These are phyloP conservation scores for Gambelia wislizenii DNA, from an alignment of 2,797 vertebrate species.

Conservation along the genomic window DNA sequence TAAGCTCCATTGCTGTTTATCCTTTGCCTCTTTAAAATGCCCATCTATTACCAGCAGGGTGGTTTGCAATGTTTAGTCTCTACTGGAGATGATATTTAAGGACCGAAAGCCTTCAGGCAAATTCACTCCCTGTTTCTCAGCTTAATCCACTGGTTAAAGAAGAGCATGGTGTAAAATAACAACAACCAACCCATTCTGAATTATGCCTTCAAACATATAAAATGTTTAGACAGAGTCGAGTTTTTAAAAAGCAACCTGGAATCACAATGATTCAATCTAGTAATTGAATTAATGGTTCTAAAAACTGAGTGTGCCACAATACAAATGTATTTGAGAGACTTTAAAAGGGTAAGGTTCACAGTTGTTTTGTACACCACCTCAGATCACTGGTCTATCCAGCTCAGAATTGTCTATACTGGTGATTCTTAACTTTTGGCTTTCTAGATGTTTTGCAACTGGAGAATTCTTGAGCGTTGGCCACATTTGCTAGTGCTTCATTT, in stretches of 20 bases:
- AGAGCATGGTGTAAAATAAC: conserved; percentile 46
- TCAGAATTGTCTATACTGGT: background rate
- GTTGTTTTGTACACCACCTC: too few relatives aligned
- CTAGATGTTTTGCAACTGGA: background rate
- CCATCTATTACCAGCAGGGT: conserved; percentile 69
- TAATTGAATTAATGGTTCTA: background rate
- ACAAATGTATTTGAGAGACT: background rate
- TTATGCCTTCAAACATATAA: conserved; percentile 63
- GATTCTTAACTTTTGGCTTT: background rate
- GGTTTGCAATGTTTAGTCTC: conserved; percentile 79
- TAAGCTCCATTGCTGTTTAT: conserved; percentile 69
- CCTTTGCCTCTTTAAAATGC: conserved; percentile 68
- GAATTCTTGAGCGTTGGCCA: background rate
- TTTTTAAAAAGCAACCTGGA: background rate
- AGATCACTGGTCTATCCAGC: background rate
- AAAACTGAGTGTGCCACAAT: background rate
- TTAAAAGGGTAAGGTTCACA: background rate
- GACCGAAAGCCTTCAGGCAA: conserved; percentile 61
- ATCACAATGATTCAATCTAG: background rate
- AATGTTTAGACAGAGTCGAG: conserved; percentile 56
- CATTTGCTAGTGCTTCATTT: background rate
- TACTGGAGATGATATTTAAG: conserved; percentile 63
- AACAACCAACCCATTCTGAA: conserved; percentile 25
- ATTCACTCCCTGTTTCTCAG: conserved; percentile 52
- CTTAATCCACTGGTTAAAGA: conserved; percentile 72